phyloP scores from a whole-genome alignment of 1,140 invertebrate species.

The Thaumetopoea pityocampa region DNA sequence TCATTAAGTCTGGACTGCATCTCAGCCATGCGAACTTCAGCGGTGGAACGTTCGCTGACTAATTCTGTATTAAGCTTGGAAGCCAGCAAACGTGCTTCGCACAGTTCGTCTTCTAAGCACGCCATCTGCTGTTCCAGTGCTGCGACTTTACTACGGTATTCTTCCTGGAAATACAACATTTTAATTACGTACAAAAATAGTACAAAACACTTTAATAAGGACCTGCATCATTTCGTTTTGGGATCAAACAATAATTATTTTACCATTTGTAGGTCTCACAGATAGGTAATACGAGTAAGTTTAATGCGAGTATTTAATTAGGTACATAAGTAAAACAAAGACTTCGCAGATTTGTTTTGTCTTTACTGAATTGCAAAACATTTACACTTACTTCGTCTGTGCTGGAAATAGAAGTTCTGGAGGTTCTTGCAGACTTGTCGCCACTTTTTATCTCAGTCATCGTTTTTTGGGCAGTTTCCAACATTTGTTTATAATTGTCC shows the following conservation, averaged over 20 bases:
- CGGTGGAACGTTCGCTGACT: slow-evolving; percentile 90
- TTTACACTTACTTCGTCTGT: slow-evolving; percentile 77
- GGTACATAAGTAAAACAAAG: too few species aligned
- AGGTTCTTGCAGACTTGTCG: slow-evolving; percentile 50
- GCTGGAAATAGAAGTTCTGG: slow-evolving; percentile 66
- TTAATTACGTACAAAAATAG: too few species aligned
- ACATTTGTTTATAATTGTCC: slow-evolving; percentile 93
- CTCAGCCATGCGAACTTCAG: slow-evolving; percentile 92
- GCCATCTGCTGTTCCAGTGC: slow-evolving; percentile 87
- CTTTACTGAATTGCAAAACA: not conserved
- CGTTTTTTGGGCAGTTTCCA: slow-evolving; percentile 89
- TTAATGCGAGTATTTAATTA: too few species aligned
- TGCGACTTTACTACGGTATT: slow-evolving; percentile 80
- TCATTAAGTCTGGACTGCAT: slow-evolving; percentile 95
- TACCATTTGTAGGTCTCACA: too few species aligned
- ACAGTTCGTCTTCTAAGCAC: slow-evolving; percentile 91
- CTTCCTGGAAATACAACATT: slow-evolving; percentile 45
- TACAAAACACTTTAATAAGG: too few species aligned
- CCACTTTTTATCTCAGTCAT: slow-evolving; percentile 85
- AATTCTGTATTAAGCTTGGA: slow-evolving; percentile 93
- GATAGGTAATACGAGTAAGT: too few species aligned
- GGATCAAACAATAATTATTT: too few species aligned
- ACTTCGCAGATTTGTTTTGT: too few species aligned
- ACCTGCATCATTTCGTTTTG: too few species aligned
- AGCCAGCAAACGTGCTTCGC: slow-evolving; percentile 87